Evolutionary conservation across 2,797 vertebrate species (phyloP).

Genomic region (Ceyx erithaca): DNA sequence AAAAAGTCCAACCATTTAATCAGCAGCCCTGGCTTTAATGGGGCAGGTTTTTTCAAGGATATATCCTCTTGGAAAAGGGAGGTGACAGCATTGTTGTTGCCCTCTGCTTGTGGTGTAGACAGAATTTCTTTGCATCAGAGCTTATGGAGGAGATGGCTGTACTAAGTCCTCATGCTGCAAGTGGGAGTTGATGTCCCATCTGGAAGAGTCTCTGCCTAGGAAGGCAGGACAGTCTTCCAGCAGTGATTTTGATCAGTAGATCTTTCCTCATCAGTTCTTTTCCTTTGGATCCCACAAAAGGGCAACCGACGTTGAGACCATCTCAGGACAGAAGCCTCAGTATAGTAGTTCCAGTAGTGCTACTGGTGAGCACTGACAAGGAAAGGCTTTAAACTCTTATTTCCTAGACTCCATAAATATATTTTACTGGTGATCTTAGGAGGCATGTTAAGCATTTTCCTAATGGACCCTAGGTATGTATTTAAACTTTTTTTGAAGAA

Average conservation of each 20-base stretch:
- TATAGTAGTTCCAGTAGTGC: background rate
- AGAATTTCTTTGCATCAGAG: background rate
- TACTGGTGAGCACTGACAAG: background rate
- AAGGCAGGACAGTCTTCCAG: background rate
- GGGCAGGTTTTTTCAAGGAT: background rate
- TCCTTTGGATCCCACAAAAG: background rate
- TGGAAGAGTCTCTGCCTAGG: background rate
- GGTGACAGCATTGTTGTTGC: background rate
- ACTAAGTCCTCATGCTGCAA: background rate
- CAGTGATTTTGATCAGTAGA: background rate
- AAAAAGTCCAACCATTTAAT: background rate
- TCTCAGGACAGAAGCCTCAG: conserved; percentile 14
- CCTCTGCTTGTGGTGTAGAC: background rate
- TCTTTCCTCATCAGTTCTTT: background rate
- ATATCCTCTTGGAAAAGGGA: background rate
- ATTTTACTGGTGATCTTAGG: conserved; percentile 32
- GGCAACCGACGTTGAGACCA: background rate
- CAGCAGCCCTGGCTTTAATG: background rate
- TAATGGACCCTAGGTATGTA: background rate
- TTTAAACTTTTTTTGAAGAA: conserved; percentile 23
- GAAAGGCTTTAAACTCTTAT: conserved; percentile 1
- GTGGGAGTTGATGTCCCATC: background rate
- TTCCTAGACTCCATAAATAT: conserved; percentile 2
- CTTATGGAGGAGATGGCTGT: background rate
- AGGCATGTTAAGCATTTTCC: conserved; percentile 9